A percentile compares a stretch with the other conserved stretches of the same genome.
These are phyloP conservation scores for Rhineura floridana DNA, from an alignment of 2,113 vertebrate genomes.

Conservation along the genomic window DNA sequence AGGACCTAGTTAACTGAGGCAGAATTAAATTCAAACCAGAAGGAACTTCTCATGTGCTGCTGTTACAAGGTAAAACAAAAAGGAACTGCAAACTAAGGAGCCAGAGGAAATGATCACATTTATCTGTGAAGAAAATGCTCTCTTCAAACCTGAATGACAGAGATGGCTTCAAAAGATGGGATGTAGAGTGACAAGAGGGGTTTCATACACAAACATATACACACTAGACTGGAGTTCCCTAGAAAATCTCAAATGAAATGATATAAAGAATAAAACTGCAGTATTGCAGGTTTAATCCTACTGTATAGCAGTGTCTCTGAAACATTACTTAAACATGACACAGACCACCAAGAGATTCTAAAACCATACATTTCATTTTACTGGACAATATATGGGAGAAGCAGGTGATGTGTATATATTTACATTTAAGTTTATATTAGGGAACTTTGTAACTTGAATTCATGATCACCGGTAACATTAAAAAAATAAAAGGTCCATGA, in stretches of 20 bases:
- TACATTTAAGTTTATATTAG: neutral
- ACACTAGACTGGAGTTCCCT: neutral
- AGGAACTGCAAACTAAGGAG: conserved; percentile 2
- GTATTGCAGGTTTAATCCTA: conserved; percentile 15
- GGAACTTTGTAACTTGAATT: neutral
- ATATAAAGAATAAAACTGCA: conserved; percentile 3
- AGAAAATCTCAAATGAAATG: neutral
- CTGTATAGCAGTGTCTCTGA: neutral
- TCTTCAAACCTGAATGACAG: conserved; percentile 32
- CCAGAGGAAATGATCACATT: conserved; percentile 31
- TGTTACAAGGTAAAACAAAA: conserved; percentile 46
- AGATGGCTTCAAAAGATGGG: conserved; percentile 25
- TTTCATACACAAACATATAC: rapidly evolving
- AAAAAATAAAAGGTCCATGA: neutral
- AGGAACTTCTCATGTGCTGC: conserved; percentile 49
- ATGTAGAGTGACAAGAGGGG: neutral
- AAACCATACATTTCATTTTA: neutral
- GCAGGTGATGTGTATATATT: neutral
- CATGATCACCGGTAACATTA: neutral
- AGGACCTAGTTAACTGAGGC: conserved; percentile 42
- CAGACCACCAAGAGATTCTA: neutral
- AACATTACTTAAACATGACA: neutral
- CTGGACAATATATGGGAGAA: neutral
- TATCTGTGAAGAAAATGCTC: conserved; percentile 31
- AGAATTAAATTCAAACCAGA: conserved; percentile 61